A percentile compares a stretch with the other conserved stretches of the same genome.
Evolutionary conservation across 2,888 invertebrate genomes (phyloP).

Genomic region (Tribolium freemani): DNA sequence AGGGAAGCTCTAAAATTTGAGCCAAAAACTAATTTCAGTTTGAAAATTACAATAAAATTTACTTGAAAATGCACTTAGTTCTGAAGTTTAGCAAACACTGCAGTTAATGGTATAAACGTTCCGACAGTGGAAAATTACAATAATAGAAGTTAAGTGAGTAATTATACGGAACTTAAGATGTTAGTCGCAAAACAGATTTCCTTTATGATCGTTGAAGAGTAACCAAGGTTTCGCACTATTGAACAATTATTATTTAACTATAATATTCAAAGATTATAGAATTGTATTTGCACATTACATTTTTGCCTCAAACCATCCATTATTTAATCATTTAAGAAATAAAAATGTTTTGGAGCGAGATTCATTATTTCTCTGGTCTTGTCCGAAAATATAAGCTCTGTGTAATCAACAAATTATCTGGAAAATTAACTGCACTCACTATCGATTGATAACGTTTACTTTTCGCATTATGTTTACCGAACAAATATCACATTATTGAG

Average conservation of each 20-base stretch:
- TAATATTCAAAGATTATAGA: too few species aligned
- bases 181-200: not conserved
- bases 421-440: conserved; percentile 59
- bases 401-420: conserved; percentile 61
- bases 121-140: not conserved
- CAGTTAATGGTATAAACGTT: not conserved
- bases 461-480: conserved; percentile 59
- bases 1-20: not conserved
- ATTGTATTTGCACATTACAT: too few species aligned
- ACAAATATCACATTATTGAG: conserved; percentile 55
- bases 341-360: not conserved
- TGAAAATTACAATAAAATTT: conserved; percentile 5
- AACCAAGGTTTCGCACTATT: not conserved
- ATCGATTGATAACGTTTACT: conserved; percentile 61
- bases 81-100: not conserved
- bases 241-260: not conserved
- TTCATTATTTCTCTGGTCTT: conserved; percentile 51
- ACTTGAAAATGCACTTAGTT: conserved; percentile 8
- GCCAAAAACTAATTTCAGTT: not conserved
- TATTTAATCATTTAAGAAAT: too few species aligned
- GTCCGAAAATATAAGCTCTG: conserved; percentile 55
- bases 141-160: not conserved
- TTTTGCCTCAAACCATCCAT: too few species aligned
- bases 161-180: not conserved
- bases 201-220: not conserved